Percentiles rank a stretch among this genome's conserved stretches.
These are phyloP conservation scores for Hippocampus mohnikei DNA, from an alignment of 2,113 vertebrate genomes.

Conservation along the genomic window DNA sequence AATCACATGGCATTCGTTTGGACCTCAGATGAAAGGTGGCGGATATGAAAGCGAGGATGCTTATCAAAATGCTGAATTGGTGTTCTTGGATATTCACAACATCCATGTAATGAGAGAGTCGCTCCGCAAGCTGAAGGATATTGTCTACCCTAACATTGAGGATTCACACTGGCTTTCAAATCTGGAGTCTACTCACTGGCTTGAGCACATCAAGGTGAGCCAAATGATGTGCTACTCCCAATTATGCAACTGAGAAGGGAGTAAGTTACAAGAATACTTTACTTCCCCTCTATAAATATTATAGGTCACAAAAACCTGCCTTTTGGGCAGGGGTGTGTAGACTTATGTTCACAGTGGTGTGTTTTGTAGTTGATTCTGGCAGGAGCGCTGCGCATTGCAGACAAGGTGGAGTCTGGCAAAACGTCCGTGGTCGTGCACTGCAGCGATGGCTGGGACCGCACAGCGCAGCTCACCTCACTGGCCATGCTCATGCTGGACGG, in stretches of 20 bases:
- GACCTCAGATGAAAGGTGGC: constrained; percentile 88
- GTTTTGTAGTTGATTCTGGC: constrained; percentile 84
- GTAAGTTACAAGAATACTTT: no score
- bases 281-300: no score
- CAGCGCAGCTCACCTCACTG: constrained; percentile 88
- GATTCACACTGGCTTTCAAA: constrained; percentile 97
- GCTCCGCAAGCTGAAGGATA: constrained; percentile 90
- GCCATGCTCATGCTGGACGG: constrained; percentile 93
- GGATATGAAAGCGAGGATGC: constrained; percentile 97
- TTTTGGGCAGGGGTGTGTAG: neutral
- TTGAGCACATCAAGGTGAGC: constrained; percentile 94
- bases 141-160: constrained; percentile 92
- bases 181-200: constrained; percentile 95
- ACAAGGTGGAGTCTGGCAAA: constrained; percentile 94
- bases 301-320: neutral
- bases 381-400: constrained; percentile 89
- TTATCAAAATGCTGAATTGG: constrained; percentile 93
- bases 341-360: neutral
- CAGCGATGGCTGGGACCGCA: constrained; percentile 96
- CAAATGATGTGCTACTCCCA: neutral
- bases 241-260: neutral
- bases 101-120: constrained; percentile 99
- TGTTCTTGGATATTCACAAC: constrained; percentile 97
- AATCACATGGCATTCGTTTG: constrained; percentile 8
- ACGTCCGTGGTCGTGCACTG: constrained; percentile 95